These are phyloP conservation scores for Pantherophis guttatus DNA, from an alignment of 2,113 vertebrate genomes.

Conservation along the genomic window DNA sequence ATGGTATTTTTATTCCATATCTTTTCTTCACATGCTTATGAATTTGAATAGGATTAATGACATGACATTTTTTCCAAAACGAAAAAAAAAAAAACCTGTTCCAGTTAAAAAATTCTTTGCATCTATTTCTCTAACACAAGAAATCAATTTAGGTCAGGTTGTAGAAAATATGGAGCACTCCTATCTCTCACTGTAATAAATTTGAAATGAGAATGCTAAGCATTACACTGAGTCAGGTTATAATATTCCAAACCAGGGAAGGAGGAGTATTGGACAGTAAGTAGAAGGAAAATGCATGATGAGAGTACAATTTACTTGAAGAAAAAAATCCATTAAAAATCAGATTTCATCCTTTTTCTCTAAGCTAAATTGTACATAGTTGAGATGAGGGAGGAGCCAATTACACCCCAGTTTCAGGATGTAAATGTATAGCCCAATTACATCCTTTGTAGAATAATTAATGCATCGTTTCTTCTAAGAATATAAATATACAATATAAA, in stretches of 20 bases:
- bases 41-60: slow-evolving; percentile 12
- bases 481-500: neutral
- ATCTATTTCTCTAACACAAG: slow-evolving; percentile 12
- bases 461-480: neutral
- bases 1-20: neutral
- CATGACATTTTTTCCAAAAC: slow-evolving; percentile 2
- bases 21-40: neutral
- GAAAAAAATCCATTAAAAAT: slow-evolving; percentile 19
- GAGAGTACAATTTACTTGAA: slow-evolving; percentile 8
- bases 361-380: neutral
- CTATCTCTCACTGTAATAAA: neutral
- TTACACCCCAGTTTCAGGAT: neutral
- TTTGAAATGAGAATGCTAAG: slow-evolving; percentile 5
- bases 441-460: neutral
- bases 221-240: neutral
- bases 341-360: neutral
- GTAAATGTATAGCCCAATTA: neutral
- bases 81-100: neutral
- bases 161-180: neutral
- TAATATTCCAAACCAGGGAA: neutral
- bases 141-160: slow-evolving; percentile 9
- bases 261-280: neutral
- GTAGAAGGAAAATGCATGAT: slow-evolving; percentile 1
- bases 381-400: neutral
- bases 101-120: slow-evolving; percentile 1